These are phyloP conservation scores for Oligia strigilis DNA, from an alignment of 2,888 invertebrate species.

Conservation along the genomic window DNA sequence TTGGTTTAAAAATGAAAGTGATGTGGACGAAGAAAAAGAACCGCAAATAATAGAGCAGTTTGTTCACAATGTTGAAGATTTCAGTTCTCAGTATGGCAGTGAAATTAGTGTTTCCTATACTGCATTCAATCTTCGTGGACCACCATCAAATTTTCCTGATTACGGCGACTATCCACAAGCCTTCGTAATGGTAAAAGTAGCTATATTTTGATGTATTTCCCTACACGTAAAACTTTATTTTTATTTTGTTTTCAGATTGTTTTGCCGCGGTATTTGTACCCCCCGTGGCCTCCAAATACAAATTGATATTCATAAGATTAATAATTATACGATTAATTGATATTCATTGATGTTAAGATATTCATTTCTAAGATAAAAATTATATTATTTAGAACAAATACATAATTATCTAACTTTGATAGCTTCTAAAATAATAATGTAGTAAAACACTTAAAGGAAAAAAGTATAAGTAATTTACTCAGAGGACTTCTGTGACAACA, in stretches of 20 bases:
- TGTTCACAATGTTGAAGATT: slow-evolving; percentile 94
- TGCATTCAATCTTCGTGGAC: slow-evolving; percentile 96
- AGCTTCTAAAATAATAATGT: neutral
- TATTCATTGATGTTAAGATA: neutral
- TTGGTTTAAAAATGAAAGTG: slow-evolving; percentile 82
- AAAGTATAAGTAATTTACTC: neutral
- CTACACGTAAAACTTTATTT: neutral
- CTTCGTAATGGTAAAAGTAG: slow-evolving; percentile 94
- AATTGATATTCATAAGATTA: neutral
- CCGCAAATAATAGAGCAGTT: slow-evolving; percentile 93
- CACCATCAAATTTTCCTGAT: slow-evolving; percentile 95
- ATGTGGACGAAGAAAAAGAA: slow-evolving; percentile 78
- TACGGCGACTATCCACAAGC: slow-evolving; percentile 98
- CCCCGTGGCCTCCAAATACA: neutral
- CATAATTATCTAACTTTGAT: neutral
- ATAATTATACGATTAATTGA: too few species aligned
- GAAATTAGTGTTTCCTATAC: slow-evolving; percentile 97
- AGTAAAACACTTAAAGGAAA: neutral
- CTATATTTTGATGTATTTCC: slow-evolving; percentile 26
- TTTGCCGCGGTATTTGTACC: slow-evolving; percentile 35
- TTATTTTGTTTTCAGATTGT: slow-evolving; percentile 6
- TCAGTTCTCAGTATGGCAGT: slow-evolving; percentile 97
- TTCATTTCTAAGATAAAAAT: neutral
- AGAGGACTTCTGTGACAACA: neutral
- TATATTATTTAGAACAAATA: too few species aligned